These are phyloP conservation scores for Trematomus loennbergii DNA, from an alignment of 2,113 vertebrate genomes.

Conservation along the genomic window DNA sequence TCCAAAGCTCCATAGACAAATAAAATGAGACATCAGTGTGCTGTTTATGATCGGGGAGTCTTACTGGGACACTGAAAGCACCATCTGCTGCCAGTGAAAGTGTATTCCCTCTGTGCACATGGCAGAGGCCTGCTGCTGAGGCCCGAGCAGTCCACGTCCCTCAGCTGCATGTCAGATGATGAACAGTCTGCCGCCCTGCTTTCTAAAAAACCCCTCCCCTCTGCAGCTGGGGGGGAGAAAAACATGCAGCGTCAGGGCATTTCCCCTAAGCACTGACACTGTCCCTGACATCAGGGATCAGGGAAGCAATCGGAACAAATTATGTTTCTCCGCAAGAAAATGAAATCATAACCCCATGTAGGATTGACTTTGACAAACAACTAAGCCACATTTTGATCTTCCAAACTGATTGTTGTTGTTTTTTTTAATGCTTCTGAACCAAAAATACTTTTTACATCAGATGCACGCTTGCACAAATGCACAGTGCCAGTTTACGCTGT, in stretches of 20 bases:
- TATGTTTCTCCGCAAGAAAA: conserved; percentile 1
- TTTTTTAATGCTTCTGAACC: too few species aligned
- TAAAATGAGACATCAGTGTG: conserved; percentile 53
- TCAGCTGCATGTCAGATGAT: conserved; percentile 60
- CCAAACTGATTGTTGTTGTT: neutral
- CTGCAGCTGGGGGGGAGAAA: conserved; percentile 46
- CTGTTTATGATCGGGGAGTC: conserved; percentile 59
- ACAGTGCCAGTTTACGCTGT: too few species aligned
- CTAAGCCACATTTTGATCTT: neutral
- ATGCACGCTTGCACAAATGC: too few species aligned
- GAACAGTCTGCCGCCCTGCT: conserved; percentile 44
- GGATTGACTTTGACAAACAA: conserved; percentile 2
- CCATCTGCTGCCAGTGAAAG: conserved; percentile 73
- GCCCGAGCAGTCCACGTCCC: conserved; percentile 14
- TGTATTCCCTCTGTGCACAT: conserved; percentile 55
- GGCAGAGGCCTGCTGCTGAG: conserved; percentile 16
- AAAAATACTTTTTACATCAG: too few species aligned
- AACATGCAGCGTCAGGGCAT: conserved; percentile 67
- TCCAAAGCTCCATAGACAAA: conserved; percentile 22
- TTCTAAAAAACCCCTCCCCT: conserved; percentile 45
- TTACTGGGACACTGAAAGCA: conserved; percentile 56
- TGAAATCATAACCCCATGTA: neutral
- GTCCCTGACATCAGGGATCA: conserved; percentile 58
- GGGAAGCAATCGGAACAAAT: conserved; percentile 2
- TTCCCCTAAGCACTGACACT: conserved; percentile 55